Base-by-base conservation (phyloP, 2,888 invertebrate species). In the Scaptomyza cyrtandrae region DNA sequence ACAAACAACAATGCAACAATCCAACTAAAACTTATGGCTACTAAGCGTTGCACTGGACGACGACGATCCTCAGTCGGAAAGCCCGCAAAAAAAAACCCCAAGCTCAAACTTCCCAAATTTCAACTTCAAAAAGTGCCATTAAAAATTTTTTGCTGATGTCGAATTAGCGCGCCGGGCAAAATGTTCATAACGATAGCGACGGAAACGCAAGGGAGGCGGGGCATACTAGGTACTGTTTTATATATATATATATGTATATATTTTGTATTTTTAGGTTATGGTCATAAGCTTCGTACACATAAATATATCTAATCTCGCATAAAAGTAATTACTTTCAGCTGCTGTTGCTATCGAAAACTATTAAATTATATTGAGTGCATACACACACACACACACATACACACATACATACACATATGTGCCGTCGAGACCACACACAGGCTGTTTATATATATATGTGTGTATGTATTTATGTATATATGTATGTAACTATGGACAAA, bases 321-420 rank as follows among this genome's bases (percentile, higher is more conserved):
- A 59, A 86, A 84, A 88, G 84, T 84, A 84, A 84, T 84, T 84
- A 84, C 84, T 88, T 84, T 84, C 84, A 84, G 88, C 88, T 84
- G 84, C 75, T 82, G 83, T 79, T 85, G 80, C 83, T 88, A 84
- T 83, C 83, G 83, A 83, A 75, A 84, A 88, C 86, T 84, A 84
- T 88, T 83, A 84, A 84, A 84, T 84, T 84, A 88, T 84, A 88
- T 84, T 88, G 84, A 88, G 88, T 83, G 88, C 75, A 80, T 58
- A 66, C 69, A 76, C 48, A 73, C 56, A 44, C 60, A 49, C 72
- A 60, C 62, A 52, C 64, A 49, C 63, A 27, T 39, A 44, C 56
- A 60, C 53, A 49, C 43, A 41, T 31, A 16, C 27, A 45, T 19
- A 16, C 31, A 60, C 10, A 58, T 19, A 43, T 44, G 37, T 41